Evolutionary conservation across 2,797 vertebrate genomes (phyloP).

Genomic region (Limnodromus scolopaceus): DNA sequence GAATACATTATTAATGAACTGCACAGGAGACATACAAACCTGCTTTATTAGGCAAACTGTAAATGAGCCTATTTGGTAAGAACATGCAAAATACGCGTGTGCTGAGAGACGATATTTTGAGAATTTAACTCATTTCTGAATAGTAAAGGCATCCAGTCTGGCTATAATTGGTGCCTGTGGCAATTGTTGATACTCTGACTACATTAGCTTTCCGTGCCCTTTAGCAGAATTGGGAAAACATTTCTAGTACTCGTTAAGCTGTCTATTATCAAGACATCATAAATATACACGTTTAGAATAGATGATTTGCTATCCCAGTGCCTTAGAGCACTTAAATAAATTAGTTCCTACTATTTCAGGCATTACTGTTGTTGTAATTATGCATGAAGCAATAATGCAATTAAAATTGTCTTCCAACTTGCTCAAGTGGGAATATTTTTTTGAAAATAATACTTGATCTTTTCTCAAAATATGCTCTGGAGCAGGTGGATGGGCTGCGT

Average conservation of each 20-base stretch:
- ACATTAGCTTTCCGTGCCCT: constrained; percentile 51
- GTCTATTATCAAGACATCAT: constrained; percentile 69
- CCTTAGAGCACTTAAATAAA: constrained; percentile 71
- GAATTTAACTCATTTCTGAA: constrained; percentile 56
- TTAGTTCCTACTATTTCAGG: constrained; percentile 58
- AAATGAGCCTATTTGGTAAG: constrained; percentile 30
- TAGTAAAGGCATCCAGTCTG: constrained; percentile 27
- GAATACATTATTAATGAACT: constrained; percentile 53
- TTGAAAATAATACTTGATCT: constrained; percentile 16
- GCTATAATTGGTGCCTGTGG: constrained; percentile 67
- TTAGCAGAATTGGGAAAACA: constrained; percentile 53
- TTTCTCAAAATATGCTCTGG: constrained; percentile 43
- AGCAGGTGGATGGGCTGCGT: constrained; percentile 20
- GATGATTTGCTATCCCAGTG: constrained; percentile 46
- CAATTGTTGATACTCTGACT: constrained; percentile 54
- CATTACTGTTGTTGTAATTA: constrained; percentile 64
- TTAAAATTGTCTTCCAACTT: constrained; percentile 54
- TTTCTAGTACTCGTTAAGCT: constrained; percentile 63
- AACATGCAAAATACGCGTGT: constrained; percentile 15
- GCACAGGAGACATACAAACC: background rate
- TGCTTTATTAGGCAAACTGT: constrained; percentile 46
- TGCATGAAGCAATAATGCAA: constrained; percentile 55
- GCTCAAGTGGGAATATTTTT: background rate
- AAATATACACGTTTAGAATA: constrained; percentile 62
- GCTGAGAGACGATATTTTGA: constrained; percentile 51